These are phyloP conservation scores for Drosophila lutescens DNA, from an alignment of 2,888 invertebrate species.

Conservation along the genomic window DNA sequence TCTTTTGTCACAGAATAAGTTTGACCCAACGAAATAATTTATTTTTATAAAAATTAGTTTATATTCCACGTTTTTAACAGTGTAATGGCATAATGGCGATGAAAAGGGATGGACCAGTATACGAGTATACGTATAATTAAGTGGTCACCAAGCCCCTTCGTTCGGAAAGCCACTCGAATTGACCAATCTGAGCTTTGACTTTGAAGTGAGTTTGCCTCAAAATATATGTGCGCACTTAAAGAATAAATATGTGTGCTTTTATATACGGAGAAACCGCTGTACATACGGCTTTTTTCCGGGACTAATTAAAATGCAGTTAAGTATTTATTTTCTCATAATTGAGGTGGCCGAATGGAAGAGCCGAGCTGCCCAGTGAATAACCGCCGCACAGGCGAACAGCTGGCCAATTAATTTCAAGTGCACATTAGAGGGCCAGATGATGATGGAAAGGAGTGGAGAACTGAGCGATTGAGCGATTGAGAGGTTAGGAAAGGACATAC, in stretches of 20 bases:
- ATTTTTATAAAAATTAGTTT: too few relatives aligned
- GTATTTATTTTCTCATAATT: slow-evolving; percentile 57
- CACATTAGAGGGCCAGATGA: slow-evolving; percentile 8
- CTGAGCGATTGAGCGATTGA: slow-evolving; percentile 7
- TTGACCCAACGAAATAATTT: too few relatives aligned
- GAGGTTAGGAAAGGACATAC: not conserved
- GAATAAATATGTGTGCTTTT: slow-evolving; percentile 8
- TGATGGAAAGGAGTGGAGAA: not conserved
- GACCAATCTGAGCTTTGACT: slow-evolving; percentile 67
- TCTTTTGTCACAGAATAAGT: too few relatives aligned
- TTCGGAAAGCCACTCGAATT: slow-evolving; percentile 64
- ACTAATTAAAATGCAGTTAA: slow-evolving; percentile 66
- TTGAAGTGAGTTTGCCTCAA: slow-evolving; percentile 45
- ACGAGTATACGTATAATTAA: slow-evolving; percentile 61
- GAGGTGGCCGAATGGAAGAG: slow-evolving; percentile 33
- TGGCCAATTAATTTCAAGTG: slow-evolving; percentile 46
- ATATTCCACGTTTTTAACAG: not conserved
- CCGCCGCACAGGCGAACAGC: slow-evolving; percentile 26
- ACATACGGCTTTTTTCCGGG: slow-evolving; percentile 18
- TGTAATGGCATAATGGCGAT: slow-evolving; percentile 39
- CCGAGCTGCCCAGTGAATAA: slow-evolving; percentile 34
- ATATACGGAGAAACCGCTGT: not conserved
- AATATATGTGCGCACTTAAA: slow-evolving; percentile 19
- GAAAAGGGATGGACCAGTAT: slow-evolving; percentile 4
- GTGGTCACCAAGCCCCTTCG: slow-evolving; percentile 50